Conservation (phyloP, 2,797 vertebrate genomes). For the Coilia nasus region DNA sequence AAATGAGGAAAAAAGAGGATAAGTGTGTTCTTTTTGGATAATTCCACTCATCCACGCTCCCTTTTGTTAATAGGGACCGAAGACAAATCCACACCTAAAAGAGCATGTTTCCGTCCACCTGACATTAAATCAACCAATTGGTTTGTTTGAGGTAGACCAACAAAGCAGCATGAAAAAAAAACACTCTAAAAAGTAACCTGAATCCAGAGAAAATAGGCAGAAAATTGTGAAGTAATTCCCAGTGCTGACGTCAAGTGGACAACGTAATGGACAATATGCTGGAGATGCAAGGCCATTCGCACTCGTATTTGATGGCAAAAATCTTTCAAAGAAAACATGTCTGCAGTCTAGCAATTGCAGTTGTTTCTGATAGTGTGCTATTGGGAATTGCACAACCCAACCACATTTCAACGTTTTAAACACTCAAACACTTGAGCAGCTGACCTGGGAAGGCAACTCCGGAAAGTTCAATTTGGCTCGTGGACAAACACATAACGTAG, state of each 20-base stretch:
- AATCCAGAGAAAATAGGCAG: background rate
- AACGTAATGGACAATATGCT: background rate
- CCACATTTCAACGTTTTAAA: background rate
- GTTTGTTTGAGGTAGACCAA: background rate
- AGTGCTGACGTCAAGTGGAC: background rate
- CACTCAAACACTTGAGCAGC: background rate
- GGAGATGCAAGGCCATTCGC: background rate
- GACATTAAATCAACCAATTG: background rate
- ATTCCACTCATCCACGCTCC: background rate
- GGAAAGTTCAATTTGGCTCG: background rate
- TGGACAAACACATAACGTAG: background rate
- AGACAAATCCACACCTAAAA: background rate
- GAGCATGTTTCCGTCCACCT: background rate
- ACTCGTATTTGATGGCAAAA: background rate
- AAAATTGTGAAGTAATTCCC: background rate
- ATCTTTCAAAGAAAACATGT: slow-evolving; percentile 4
- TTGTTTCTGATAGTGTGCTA: background rate
- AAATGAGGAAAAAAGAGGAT: background rate
- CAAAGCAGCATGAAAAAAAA: background rate
- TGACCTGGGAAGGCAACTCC: background rate
- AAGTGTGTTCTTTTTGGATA: background rate
- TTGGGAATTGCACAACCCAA: background rate
- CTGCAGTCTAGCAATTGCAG: background rate
- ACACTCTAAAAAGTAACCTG: background rate
- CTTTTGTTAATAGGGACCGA: background rate